Conservation (phyloP, 2,888 invertebrate genomes). For the Nysson spinosus region DNA sequence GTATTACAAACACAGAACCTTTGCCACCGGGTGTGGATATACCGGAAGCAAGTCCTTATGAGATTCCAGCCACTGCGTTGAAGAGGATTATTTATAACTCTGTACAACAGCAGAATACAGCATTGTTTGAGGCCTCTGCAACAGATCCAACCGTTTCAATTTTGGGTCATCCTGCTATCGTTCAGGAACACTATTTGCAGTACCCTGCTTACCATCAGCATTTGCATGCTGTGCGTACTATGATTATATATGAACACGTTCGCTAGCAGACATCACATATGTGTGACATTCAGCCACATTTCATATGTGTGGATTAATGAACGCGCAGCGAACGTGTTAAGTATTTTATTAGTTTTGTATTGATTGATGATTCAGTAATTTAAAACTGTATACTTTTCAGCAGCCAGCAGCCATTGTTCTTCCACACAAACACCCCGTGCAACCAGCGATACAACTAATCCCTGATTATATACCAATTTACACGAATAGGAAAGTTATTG, state of each 20-base stretch:
- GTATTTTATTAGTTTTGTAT: too few species aligned
- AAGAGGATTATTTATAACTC: slow-evolving; percentile 69
- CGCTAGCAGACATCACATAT: too few species aligned
- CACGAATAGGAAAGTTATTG: slow-evolving; percentile 73
- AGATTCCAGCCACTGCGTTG: slow-evolving; percentile 61
- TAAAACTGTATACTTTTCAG: slow-evolving; percentile 5
- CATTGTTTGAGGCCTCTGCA: slow-evolving; percentile 70
- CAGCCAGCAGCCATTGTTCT: slow-evolving; percentile 71
- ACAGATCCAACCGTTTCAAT: slow-evolving; percentile 67
- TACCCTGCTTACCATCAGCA: slow-evolving; percentile 73
- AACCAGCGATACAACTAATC: slow-evolving; percentile 71
- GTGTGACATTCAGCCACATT: too few species aligned
- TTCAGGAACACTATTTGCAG: slow-evolving; percentile 73
- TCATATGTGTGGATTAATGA: too few species aligned
- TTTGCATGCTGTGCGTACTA: slow-evolving; percentile 69
- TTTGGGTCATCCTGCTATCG: slow-evolving; percentile 67
- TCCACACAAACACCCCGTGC: slow-evolving; percentile 69
- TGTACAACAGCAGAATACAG: slow-evolving; percentile 65
- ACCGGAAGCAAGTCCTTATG: slow-evolving; percentile 75
- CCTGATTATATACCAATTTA: slow-evolving; percentile 71
- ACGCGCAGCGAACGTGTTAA: too few species aligned
- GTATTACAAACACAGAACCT: slow-evolving; percentile 73
- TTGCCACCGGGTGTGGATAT: slow-evolving; percentile 80
- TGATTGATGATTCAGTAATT: background rate
- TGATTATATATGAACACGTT: too few species aligned